Evolutionary conservation across 2,113 vertebrate genomes (phyloP), one percentile per base, ranked within the genome.

Genomic region (Toxotes jaculatrix): DNA sequence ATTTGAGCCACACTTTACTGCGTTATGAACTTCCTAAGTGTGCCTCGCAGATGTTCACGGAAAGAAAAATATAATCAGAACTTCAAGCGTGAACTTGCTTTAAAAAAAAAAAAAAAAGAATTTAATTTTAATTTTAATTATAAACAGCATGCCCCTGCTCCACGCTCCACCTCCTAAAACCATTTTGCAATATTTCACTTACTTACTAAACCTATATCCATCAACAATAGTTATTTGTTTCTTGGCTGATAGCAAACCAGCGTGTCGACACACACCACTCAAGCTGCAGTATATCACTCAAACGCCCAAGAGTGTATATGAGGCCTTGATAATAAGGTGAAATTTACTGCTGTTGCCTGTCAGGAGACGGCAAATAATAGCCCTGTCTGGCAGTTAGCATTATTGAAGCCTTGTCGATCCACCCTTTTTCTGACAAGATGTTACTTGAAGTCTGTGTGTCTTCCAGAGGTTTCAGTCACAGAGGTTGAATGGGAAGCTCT

Each of bases 351-450:
- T 27, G 55, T 57, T 86, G 81, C 80, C 85, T 93, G 90, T 87
- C 81, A 88, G 76, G 83, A 81, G 59, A 90, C 66, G 78, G 83
- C 79, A 93, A 93, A 93, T 92, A 83, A 89, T 23, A 90, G 88
- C 59, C 74, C 45, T 64, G 74, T 73, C 82, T 94, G 94, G 92
- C 91, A 94, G 90, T 88, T 92, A 88, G 78, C 84, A 86, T 93
- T 88, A 92, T 90, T 89, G 88, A 94, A 85, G 89, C 85, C 88
- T 83, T 88, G 91, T 93, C 62, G 83, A 88, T 87, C 92, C 93
- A 83, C 88, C 93, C 89, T 87, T 68, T 84, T 77, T 72, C 86
- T 94, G 92, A 95, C 94, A 94, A 94, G 94, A 95, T 83, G 84
- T 88, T 93, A 94, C 93, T 92, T 94, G 92, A 95, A 90, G 82